Percentiles rank a stretch among this genome's conserved stretches.
phyloP scores from a whole-genome alignment of 2,113 vertebrate genomes.

The Colinus virginianus region DNA sequence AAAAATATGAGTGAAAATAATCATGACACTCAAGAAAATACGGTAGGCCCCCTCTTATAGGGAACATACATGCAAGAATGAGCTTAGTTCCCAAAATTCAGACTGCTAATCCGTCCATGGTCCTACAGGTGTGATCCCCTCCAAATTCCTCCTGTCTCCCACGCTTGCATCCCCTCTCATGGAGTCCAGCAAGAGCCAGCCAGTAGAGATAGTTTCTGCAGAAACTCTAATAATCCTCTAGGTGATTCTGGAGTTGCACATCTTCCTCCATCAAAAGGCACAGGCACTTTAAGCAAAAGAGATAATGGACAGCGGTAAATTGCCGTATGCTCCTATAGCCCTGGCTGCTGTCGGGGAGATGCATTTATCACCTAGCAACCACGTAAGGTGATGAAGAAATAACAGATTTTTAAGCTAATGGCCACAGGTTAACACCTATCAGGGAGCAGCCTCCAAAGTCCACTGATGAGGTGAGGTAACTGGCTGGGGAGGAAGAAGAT shows the following conservation, averaged over 20 bases:
- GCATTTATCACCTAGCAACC: conserved; percentile 67
- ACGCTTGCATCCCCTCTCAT: background rate
- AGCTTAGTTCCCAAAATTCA: background rate
- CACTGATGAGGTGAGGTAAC: background rate
- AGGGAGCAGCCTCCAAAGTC: background rate
- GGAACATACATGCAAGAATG: accelerated
- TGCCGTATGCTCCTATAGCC: background rate
- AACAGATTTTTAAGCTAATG: conserved; percentile 41
- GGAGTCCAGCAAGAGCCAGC: background rate
- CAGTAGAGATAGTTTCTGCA: background rate
- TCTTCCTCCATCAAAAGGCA: background rate
- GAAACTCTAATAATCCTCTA: background rate
- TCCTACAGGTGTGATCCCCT: background rate
- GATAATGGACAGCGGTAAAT: conserved; percentile 35
- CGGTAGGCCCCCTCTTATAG: background rate
- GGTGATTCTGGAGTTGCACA: background rate
- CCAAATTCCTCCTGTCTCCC: background rate
- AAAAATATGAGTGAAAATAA: background rate
- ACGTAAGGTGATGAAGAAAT: conserved; percentile 42
- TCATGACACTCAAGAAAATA: background rate
- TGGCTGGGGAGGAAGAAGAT: background rate
- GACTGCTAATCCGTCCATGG: background rate
- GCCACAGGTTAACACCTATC: background rate
- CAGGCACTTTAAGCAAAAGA: background rate
- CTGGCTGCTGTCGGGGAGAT: background rate